Percentiles rank a stretch among this genome's conserved stretches.
phyloP scores from a whole-genome alignment of 1,140 invertebrate species.

The Leptopilina clavipes region DNA sequence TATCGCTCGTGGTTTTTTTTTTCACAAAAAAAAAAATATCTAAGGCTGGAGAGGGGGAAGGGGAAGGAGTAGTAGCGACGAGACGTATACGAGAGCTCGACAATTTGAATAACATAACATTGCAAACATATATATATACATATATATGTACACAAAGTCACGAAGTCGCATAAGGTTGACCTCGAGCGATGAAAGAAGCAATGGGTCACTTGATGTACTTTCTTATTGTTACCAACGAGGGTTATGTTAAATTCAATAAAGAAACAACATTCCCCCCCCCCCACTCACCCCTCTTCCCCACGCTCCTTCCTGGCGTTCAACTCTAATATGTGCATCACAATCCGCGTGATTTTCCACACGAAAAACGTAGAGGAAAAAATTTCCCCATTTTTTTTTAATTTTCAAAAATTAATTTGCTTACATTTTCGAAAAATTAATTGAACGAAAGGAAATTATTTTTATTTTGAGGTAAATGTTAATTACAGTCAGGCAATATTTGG shows the following conservation, averaged over 20 bases:
- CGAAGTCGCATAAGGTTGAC: slow-evolving; percentile 43
- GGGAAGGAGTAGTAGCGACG: slow-evolving; percentile 25
- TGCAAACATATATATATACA: slow-evolving; percentile 42
- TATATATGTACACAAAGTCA: slow-evolving; percentile 46
- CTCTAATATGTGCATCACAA: slow-evolving; percentile 27
- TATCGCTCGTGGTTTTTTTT: slow-evolving; percentile 47
- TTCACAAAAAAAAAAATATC: neutral
- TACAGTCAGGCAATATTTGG: no score
- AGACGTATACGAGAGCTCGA: slow-evolving; percentile 23
- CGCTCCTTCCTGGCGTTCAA: neutral
- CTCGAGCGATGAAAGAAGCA: slow-evolving; percentile 44
- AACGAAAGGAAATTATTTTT: no score
- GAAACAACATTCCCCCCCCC: neutral
- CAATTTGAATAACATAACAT: slow-evolving; percentile 58
- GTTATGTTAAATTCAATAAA: slow-evolving; percentile 22
- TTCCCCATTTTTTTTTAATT: neutral
- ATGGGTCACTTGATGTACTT: slow-evolving; percentile 46
- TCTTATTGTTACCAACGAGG: slow-evolving; percentile 50
- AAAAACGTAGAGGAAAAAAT: neutral
- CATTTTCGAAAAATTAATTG: neutral
- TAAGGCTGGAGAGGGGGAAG: no score
- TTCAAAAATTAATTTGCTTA: neutral
- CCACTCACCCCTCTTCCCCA: neutral
- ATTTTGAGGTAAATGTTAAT: no score
- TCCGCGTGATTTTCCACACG: slow-evolving; percentile 5